Percentiles rank a stretch among this genome's conserved stretches.
Conservation (phyloP, 37 sponge, comb jelly and placozoan species). For the Axinella damicornis region DNA sequence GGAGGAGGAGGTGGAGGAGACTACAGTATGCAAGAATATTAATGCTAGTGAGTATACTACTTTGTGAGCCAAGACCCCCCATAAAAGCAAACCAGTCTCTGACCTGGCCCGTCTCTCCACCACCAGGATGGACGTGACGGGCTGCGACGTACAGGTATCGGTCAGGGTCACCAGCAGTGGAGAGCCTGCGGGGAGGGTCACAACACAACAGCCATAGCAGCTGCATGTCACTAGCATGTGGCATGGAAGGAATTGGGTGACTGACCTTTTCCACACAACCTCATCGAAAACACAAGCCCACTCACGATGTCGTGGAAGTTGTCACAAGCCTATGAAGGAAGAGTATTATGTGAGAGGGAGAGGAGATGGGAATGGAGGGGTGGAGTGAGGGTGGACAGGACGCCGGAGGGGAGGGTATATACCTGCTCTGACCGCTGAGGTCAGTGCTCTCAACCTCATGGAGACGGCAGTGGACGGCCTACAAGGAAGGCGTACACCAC, state of each 20-base stretch:
- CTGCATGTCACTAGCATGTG: not conserved
- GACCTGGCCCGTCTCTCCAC: conserved; percentile 7
- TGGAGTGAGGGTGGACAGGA: too few relatives aligned
- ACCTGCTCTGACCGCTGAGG: too few relatives aligned
- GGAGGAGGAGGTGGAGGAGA: too few relatives aligned
- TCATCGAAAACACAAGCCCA: too few relatives aligned
- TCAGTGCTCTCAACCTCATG: not conserved
- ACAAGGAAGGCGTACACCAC: not conserved
- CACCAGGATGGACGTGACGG: not conserved
- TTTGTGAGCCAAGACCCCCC: not conserved
- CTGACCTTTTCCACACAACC: too few relatives aligned
- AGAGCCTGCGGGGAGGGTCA: not conserved
- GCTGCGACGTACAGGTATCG: not conserved
- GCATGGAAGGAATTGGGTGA: not conserved
- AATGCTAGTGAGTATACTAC: not conserved
- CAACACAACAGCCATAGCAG: too few relatives aligned
- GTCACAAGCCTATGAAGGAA: not conserved
- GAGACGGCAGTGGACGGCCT: conserved; percentile 32
- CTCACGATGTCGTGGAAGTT: too few relatives aligned
- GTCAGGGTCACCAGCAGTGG: conserved; percentile 15
- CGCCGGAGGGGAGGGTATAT: too few relatives aligned
- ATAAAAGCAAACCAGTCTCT: not conserved
- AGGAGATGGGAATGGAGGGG: too few relatives aligned
- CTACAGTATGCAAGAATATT: not conserved
- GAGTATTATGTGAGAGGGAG: too few relatives aligned